phyloP scores from a whole-genome alignment of 1,140 invertebrate species.

The Nasonia longicornis region DNA sequence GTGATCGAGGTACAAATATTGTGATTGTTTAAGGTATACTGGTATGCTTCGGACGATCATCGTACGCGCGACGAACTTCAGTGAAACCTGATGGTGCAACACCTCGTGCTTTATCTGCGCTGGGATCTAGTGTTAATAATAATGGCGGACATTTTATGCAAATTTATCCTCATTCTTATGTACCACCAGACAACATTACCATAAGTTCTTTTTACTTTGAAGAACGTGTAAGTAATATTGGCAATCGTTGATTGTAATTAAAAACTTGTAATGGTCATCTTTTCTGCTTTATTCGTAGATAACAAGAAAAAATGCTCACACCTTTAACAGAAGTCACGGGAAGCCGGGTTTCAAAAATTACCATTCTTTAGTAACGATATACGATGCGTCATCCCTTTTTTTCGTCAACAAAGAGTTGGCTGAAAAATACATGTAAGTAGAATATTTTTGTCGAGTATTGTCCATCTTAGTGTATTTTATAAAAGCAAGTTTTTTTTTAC shows the following conservation, averaged over 20 bases:
- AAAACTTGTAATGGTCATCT: not conserved
- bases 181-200: slow-evolving; percentile 70
- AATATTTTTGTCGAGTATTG: not conserved
- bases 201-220: slow-evolving; percentile 86
- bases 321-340: slow-evolving; percentile 53
- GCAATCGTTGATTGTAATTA: not conserved
- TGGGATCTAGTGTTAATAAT: slow-evolving; percentile 69
- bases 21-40: slow-evolving; percentile 71
- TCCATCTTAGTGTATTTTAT: not conserved
- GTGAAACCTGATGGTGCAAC: slow-evolving; percentile 78
- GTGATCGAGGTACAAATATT: slow-evolving; percentile 19
- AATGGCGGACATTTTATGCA: slow-evolving; percentile 65
- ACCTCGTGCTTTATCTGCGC: slow-evolving; percentile 83
- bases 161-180: slow-evolving; percentile 70
- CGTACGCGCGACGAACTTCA: slow-evolving; percentile 78
- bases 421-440: slow-evolving; percentile 83
- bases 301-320: slow-evolving; percentile 66
- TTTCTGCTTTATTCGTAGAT: slow-evolving; percentile 44
- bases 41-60: slow-evolving; percentile 87
- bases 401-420: slow-evolving; percentile 84
- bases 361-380: slow-evolving; percentile 80
- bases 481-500: slow-evolving; percentile 43
- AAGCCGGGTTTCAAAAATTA: slow-evolving; percentile 66
- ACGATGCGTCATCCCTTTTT: slow-evolving; percentile 83
- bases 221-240: slow-evolving; percentile 73